A percentile compares a stretch with the other conserved stretches of the same genome.
phyloP scores from a whole-genome alignment of 2,113 vertebrate species.

The Neolamprologus sp. region DNA sequence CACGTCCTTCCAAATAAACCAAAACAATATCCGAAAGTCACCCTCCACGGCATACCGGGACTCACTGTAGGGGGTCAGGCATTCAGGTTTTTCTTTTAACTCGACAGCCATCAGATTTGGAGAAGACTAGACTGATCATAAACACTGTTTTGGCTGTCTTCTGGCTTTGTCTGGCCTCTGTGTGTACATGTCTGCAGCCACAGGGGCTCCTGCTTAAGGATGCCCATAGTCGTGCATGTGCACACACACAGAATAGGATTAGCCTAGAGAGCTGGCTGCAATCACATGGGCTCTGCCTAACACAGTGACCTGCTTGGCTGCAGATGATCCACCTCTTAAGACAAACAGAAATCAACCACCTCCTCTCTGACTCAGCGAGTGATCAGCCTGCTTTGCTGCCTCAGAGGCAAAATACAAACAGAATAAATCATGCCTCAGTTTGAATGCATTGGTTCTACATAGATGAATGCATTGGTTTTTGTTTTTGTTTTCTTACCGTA shows the following conservation, averaged over 20 bases:
- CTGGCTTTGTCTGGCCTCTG: slow-evolving; percentile 23
- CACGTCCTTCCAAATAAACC: neutral
- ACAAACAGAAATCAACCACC: slow-evolving; percentile 9
- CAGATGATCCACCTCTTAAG: slow-evolving; percentile 29
- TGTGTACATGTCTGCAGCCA: slow-evolving; percentile 2
- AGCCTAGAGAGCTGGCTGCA: slow-evolving; percentile 37
- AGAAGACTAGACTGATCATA: neutral
- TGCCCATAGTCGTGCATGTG: neutral
- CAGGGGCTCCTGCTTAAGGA: neutral
- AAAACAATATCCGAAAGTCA: neutral
- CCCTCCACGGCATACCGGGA: neutral
- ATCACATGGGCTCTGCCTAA: slow-evolving; percentile 44
- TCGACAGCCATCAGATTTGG: neutral
- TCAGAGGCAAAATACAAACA: neutral
- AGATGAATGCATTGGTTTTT: neutral
- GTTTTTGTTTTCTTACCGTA: neutral
- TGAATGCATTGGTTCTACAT: neutral
- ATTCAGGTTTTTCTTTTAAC: neutral
- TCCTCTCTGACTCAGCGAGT: slow-evolving; percentile 5
- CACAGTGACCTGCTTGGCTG: slow-evolving; percentile 60
- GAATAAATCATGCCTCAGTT: neutral
- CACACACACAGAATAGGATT: slow-evolving; percentile 31
- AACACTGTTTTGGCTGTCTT: slow-evolving; percentile 34
- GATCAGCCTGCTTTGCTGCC: neutral
- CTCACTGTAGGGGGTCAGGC: neutral